Percentiles rank a stretch among this genome's conserved stretches.
Evolutionary conservation across 2,888 invertebrate species (phyloP).

Genomic region (Idaea biselata): DNA sequence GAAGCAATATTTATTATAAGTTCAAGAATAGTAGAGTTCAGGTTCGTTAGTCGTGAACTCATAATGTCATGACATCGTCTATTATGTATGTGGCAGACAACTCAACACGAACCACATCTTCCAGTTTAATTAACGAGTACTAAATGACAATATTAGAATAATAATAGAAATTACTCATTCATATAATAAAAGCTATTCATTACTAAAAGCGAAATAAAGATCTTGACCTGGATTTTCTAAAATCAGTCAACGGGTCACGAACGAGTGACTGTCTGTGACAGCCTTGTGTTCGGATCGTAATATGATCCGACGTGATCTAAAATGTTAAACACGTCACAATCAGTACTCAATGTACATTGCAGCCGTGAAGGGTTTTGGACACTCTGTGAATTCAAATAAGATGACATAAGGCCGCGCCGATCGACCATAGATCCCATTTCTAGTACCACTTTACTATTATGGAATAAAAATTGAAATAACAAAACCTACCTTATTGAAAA

Average conservation of each 20-base stretch:
- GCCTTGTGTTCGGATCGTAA: slow-evolving; percentile 65
- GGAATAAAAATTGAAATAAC: too few relatives aligned
- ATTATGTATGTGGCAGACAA: too few relatives aligned
- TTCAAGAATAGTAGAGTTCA: too few relatives aligned
- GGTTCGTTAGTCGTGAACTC: background rate
- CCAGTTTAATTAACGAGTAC: background rate
- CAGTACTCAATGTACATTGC: slow-evolving; percentile 23
- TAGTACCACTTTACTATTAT: background rate
- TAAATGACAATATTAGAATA: background rate
- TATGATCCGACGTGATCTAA: slow-evolving; percentile 56
- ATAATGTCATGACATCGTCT: background rate
- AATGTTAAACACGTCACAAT: slow-evolving; percentile 45
- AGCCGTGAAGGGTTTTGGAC: slow-evolving; percentile 19
- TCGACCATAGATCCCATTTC: slow-evolving; percentile 8
- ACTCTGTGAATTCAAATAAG: slow-evolving; percentile 21
- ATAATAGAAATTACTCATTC: slow-evolving; percentile 12
- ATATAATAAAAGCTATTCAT: slow-evolving; percentile 48
- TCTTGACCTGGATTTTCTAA: slow-evolving; percentile 74
- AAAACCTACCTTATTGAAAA: too few relatives aligned
- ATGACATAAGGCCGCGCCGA: slow-evolving; percentile 8
- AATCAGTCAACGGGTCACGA: slow-evolving; percentile 78
- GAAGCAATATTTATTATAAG: too few relatives aligned
- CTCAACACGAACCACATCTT: too few relatives aligned
- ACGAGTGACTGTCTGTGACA: slow-evolving; percentile 73
- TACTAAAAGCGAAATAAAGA: slow-evolving; percentile 69